phyloP scores from a whole-genome alignment of 2,797 vertebrate species.

The Crossoptilon crossoptilon region DNA sequence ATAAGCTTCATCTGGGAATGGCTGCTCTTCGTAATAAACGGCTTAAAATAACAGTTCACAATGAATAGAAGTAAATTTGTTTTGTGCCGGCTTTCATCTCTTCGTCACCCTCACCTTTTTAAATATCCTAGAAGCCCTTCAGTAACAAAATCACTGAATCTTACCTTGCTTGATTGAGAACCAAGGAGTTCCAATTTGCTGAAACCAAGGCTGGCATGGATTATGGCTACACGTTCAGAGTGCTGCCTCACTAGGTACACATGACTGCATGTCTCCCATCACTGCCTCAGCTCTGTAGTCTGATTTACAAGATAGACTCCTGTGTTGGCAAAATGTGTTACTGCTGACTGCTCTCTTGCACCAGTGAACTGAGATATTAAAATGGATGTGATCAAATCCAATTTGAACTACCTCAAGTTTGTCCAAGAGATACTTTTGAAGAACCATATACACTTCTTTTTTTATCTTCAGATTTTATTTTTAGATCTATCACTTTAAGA shows the following conservation, averaged over 20 bases:
- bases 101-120: neutral
- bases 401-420: neutral
- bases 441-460: neutral
- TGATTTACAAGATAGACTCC: neutral
- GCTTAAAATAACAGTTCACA: neutral
- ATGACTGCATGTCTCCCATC: neutral
- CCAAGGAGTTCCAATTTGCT: neutral
- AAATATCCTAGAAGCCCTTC: neutral
- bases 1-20: neutral
- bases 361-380: neutral
- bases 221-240: neutral
- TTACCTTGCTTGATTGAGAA: neutral
- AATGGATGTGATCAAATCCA: neutral
- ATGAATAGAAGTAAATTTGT: neutral
- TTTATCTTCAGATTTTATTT: neutral
- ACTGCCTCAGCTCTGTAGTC: neutral
- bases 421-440: neutral
- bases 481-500: neutral
- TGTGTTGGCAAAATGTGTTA: neutral
- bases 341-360: neutral
- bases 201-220: neutral
- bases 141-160: neutral
- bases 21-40: neutral
- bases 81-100: constrained; percentile 2
- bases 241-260: neutral